These are phyloP conservation scores for Microtus richardsoni DNA, from an alignment of 2,113 vertebrate genomes.

Conservation along the genomic window DNA sequence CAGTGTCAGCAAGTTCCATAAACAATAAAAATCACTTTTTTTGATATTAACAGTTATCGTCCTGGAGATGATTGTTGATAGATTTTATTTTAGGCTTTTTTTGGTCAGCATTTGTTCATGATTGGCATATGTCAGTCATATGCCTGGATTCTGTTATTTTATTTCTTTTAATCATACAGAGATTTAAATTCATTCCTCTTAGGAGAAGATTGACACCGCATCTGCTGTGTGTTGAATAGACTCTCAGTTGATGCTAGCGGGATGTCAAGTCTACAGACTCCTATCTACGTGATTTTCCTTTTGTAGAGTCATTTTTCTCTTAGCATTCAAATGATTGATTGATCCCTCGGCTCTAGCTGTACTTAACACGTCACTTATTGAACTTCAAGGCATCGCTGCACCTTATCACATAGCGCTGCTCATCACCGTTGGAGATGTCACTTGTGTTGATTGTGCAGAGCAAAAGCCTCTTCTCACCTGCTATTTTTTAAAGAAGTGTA, in stretches of 20 bases:
- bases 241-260: constrained; percentile 60
- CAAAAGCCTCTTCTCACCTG: background rate
- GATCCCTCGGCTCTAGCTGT: constrained; percentile 11
- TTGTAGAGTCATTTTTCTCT: constrained; percentile 55
- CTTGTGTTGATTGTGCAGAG: constrained; percentile 6
- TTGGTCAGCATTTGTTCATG: background rate
- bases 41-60: background rate
- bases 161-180: background rate
- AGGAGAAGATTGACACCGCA: background rate
- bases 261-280: background rate
- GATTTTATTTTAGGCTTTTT: background rate
- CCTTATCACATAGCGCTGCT: background rate
- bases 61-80: background rate
- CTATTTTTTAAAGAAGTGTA: background rate
- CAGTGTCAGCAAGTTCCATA: background rate
- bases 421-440: background rate
- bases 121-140: constrained; percentile 55
- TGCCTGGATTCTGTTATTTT: constrained; percentile 7
- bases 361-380: constrained; percentile 43
- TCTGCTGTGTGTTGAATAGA: constrained; percentile 49
- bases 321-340: constrained; percentile 47
- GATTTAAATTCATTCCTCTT: constrained; percentile 58
- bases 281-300: constrained; percentile 17
- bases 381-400: constrained; percentile 32
- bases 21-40: background rate